Percentiles rank a stretch among this genome's conserved stretches.
Conservation (phyloP, 2,797 vertebrate genomes). For the Cyprinodon diabolis region DNA sequence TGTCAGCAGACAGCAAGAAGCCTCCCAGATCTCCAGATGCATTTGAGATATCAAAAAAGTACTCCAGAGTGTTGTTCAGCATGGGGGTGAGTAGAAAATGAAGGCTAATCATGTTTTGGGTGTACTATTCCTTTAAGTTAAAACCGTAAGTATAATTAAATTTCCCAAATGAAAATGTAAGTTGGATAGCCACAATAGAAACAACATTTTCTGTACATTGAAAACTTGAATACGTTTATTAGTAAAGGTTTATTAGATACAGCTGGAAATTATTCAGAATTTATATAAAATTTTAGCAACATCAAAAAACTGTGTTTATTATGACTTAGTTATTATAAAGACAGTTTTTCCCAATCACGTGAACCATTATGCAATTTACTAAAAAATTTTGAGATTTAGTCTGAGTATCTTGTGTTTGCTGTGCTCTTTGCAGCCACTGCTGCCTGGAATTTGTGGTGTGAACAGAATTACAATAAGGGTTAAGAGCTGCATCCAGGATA, state of each 20-base stretch:
- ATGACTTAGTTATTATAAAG: slow-evolving; percentile 48
- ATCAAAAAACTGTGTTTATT: no score
- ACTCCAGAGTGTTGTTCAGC: no score
- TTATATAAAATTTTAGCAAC: slow-evolving; percentile 3
- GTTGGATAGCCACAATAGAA: neutral
- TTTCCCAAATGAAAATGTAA: neutral
- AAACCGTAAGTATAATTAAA: neutral
- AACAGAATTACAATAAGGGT: slow-evolving; percentile 63
- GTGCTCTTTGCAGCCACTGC: slow-evolving; percentile 50
- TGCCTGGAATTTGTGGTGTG: slow-evolving; percentile 55
- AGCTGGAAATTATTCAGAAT: slow-evolving; percentile 3
- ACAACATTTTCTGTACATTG: neutral
- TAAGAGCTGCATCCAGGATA: slow-evolving; percentile 45
- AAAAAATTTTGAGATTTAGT: slow-evolving; percentile 75
- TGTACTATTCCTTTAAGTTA: no score
- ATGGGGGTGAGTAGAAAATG: no score
- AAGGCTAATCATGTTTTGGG: no score
- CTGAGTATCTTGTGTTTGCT: slow-evolving; percentile 62
- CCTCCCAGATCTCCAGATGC: no score
- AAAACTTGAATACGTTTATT: neutral
- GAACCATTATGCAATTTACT: slow-evolving; percentile 68
- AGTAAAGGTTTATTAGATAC: neutral
- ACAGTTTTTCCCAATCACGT: slow-evolving; percentile 54
- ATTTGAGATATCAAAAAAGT: no score
- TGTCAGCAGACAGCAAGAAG: no score